phyloP scores from a whole-genome alignment of 2,888 invertebrate species.

The Pilophorus perplexus region DNA sequence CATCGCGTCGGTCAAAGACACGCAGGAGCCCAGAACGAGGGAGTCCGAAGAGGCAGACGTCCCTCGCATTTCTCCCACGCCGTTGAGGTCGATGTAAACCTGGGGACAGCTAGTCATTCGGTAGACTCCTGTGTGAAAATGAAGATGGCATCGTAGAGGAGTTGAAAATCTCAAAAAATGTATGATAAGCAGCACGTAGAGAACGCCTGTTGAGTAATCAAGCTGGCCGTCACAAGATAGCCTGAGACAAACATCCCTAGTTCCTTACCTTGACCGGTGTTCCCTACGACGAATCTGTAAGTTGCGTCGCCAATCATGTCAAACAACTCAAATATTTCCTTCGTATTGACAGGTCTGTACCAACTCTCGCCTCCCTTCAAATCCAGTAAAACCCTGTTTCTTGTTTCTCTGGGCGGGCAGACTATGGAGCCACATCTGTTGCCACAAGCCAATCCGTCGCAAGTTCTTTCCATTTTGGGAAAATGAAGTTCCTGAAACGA shows the following conservation, averaged over 20 bases:
- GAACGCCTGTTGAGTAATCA: too few relatives aligned
- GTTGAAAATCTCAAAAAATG: too few relatives aligned
- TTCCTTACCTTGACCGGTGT: constrained; percentile 60
- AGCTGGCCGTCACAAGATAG: too few relatives aligned
- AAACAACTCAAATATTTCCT: constrained; percentile 60
- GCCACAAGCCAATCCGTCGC: constrained; percentile 23
- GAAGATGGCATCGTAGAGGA: too few relatives aligned
- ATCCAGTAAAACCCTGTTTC: constrained; percentile 16
- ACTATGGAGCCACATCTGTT: constrained; percentile 22
- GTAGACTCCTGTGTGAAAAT: constrained; percentile 53
- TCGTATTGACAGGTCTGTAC: constrained; percentile 59
- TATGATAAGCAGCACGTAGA: too few relatives aligned
- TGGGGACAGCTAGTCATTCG: constrained; percentile 53
- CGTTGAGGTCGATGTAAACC: constrained; percentile 56
- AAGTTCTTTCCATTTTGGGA: neutral
- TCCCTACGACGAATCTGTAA: constrained; percentile 68
- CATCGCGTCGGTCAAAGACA: constrained; percentile 59
- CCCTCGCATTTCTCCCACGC: constrained; percentile 54
- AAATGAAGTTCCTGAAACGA: constrained; percentile 11
- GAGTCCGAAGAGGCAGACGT: constrained; percentile 50
- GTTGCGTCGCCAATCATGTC: constrained; percentile 52
- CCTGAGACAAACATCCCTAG: too few relatives aligned
- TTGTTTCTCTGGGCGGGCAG: constrained; percentile 15
- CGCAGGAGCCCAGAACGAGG: constrained; percentile 59
- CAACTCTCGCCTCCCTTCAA: constrained; percentile 53